Evolutionary conservation across 2,888 invertebrate species (phyloP).

Genomic region (Coleophora flavipennella): DNA sequence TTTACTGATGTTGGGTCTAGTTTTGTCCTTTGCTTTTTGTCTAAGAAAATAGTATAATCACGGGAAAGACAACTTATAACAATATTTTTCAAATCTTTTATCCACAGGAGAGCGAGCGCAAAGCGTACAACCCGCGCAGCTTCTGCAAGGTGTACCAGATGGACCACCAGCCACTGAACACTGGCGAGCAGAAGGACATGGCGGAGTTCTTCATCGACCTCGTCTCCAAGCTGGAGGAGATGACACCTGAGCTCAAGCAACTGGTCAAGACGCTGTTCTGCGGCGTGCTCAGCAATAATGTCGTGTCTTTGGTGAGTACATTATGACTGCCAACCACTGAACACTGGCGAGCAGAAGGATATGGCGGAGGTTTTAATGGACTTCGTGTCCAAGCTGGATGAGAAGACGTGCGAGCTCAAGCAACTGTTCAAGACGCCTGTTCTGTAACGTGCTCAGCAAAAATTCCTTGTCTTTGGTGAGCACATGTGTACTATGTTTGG

Average conservation of each 20-base stretch:
- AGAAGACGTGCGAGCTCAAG: slow-evolving; percentile 94
- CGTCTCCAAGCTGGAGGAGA: slow-evolving; percentile 95
- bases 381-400: slow-evolving; percentile 94
- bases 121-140: slow-evolving; percentile 94
- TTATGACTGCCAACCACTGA: slow-evolving; percentile 90
- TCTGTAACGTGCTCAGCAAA: slow-evolving; percentile 95
- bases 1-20: too few relatives aligned
- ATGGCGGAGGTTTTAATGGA: slow-evolving; percentile 99
- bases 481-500: too few relatives aligned
- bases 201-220: slow-evolving; percentile 98
- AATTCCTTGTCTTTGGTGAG: slow-evolving; percentile 92
- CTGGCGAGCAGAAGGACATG: slow-evolving; percentile 98
- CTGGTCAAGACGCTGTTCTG: slow-evolving; percentile 93
- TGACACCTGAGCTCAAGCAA: slow-evolving; percentile 91
- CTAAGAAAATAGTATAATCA: too few relatives aligned
- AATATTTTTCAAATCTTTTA: neutral
- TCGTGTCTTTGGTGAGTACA: slow-evolving; percentile 85
- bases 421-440: slow-evolving; percentile 90
- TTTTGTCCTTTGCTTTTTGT: too few relatives aligned
- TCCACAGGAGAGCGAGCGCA: slow-evolving; percentile 88
- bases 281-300: slow-evolving; percentile 95
- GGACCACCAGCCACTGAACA: slow-evolving; percentile 96
- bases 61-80: too few relatives aligned
- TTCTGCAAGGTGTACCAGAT: slow-evolving; percentile 97
- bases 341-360: slow-evolving; percentile 97